These are phyloP conservation scores for Drosophila mauritiana DNA, from an alignment of 1,140 invertebrate species.

Conservation along the genomic window DNA sequence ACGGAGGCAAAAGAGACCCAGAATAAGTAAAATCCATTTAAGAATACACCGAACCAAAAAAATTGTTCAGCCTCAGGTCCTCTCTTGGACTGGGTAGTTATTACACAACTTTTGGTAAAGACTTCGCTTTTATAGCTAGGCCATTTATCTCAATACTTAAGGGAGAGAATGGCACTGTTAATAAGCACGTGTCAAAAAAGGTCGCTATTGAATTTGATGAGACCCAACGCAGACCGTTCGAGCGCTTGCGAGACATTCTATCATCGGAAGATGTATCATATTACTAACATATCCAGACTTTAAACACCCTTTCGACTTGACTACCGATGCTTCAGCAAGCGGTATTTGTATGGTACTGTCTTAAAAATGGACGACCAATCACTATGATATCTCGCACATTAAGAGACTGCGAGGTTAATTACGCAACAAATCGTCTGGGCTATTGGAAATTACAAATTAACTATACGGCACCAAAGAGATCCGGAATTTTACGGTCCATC, in stretches of 20 bases:
- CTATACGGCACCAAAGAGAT: no score
- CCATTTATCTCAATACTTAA: not conserved
- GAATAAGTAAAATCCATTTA: conserved; percentile 13
- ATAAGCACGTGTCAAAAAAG: no score
- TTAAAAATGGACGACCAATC: not conserved
- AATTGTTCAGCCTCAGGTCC: conserved; percentile 3
- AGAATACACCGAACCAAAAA: conserved; percentile 7
- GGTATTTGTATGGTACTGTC: not conserved
- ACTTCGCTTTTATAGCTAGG: not conserved
- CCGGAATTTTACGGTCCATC: no score
- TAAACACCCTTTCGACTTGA: not conserved
- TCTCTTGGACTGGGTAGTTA: not conserved
- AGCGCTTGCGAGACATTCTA: not conserved
- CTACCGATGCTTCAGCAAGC: not conserved
- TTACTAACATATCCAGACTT: not conserved
- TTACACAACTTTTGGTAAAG: not conserved
- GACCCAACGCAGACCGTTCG: not conserved
- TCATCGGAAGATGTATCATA: not conserved
- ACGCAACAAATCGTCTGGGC: no score
- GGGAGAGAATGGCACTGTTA: not conserved
- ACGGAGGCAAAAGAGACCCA: conserved; percentile 12
- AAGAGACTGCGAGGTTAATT: not conserved
- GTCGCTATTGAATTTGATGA: no score
- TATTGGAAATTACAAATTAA: no score
- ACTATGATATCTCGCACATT: not conserved